Base-by-base conservation (phyloP, 2,888 invertebrate species). In the Gortyna flavago region DNA sequence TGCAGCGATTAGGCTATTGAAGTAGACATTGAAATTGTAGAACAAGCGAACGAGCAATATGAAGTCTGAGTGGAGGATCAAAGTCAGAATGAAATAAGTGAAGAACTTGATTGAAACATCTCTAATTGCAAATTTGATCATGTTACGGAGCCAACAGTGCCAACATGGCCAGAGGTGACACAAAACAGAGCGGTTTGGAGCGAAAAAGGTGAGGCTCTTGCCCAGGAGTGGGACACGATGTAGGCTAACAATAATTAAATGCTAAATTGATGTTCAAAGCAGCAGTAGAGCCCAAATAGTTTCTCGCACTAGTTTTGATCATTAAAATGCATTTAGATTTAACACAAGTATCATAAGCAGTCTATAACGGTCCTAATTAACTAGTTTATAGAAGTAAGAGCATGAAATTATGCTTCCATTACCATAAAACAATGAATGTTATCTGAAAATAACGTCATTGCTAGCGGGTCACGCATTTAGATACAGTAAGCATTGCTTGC, bases 321-420 rank as follows among this genome's bases (percentile, higher is more conserved):
- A 25, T n/a, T 21, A 11, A 7, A 35, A 68, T 75, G 57, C 25
- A 80, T 65, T 51, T 2, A 65, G n/a, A 75, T 64, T 29, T n/a
- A 59, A 59, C 1, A 18, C 4, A 75, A 59, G 4, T 21, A 35
- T 16, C 29, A 13, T 48, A 57, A 59, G 5, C 25, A 75, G 16
- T 75, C 51, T 29, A 44, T 51, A 66, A 81, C 81, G 51, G 69
- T 66, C 13, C 6, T 35, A 65, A 75, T 81, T 35, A 81, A 69
- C n/a, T 35, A 16, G 18, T 18, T 25, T 35, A 54, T 65, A 38
- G 7, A 65, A 69, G 21, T 61, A 54, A 66, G 25, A 68, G 35
- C 59, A 66, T 32, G 29, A 61, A 70, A 76, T 70, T 61, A 75
- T 44, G 29, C 64, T 29, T 4, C 16, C 2, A 54, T 59, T 61